Evolutionary conservation across 2,888 invertebrate genomes (phyloP), one percentile per base, ranked within the genome.

Genomic region (Drosophila pullipes): DNA sequence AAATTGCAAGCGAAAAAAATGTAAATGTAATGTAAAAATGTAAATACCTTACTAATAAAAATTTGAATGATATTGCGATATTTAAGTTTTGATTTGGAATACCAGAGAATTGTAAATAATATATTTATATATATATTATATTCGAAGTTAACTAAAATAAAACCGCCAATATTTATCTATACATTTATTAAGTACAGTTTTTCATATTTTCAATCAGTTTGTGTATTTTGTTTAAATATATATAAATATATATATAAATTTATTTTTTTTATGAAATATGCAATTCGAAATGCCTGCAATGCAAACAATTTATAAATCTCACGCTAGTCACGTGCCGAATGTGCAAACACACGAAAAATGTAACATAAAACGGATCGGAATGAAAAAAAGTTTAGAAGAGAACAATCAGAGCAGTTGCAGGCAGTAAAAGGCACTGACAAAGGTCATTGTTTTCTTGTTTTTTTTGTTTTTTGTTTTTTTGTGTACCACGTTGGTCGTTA

Each of bases 281-380:
- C 76, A 75, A 62, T 75, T 79, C 60, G 68, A 65, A 76, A 72
- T 69, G 73, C 74, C 74, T 68, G 77, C 59, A 68, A 67, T 66
- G 53, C 52, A 65, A 30, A 64, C 35, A 77, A 68, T 81, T 87
- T 84, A 76, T 64, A 72, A 71, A 76, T 75, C 74, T 69, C 71
- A 79, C 82, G 77, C 78, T 72, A 74, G 87, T 86, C 84, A 84
- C 84, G 87, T 84, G 76, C 62, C 66, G 65, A 80, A 78, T 80
- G 73, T 52, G 78, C 83, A 85, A 83, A 84, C 76, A 81, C 39
- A 71, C 44, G 39, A 70, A 65, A 74, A 77, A 62, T 67, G 35
- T 71, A 70, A 76, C 64, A 69, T 53, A 65, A 80, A 85, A 72
- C 59, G 54, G 22, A 33, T n/a, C 25, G 50, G 41, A 37, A 37